Conservation (phyloP, 2,888 invertebrate species). For the Aplocera efformata region DNA sequence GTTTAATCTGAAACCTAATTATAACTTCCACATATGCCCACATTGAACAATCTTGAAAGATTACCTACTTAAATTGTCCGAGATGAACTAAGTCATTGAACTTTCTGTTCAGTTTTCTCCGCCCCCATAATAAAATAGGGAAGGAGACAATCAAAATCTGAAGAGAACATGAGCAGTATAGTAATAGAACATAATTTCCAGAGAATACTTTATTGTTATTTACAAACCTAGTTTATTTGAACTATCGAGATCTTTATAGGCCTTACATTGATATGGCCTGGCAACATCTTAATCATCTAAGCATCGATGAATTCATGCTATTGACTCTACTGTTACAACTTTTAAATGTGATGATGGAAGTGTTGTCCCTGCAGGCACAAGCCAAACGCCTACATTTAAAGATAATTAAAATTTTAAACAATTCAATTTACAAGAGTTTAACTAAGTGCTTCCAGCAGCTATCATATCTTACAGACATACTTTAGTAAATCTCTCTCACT, state of each 20-base stretch:
- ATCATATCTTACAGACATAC: conserved; percentile 28
- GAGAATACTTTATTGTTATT: conserved; percentile 33
- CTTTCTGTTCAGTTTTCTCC: no score
- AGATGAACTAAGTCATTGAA: no score
- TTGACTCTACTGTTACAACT: conserved; percentile 18
- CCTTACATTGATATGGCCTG: conserved; percentile 23
- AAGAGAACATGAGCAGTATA: not conserved
- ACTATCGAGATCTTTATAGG: conserved; percentile 33
- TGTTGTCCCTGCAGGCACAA: conserved; percentile 22
- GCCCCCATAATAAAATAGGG: no score
- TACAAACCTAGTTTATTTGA: conserved; percentile 33
- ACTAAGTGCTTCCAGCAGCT: conserved; percentile 30
- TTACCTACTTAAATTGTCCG: no score
- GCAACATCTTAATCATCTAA: conserved; percentile 19
- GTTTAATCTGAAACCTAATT: no score
- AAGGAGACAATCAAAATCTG: no score
- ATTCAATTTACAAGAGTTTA: conserved; percentile 35
- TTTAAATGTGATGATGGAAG: conserved; percentile 14
- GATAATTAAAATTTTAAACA: conserved; percentile 31
- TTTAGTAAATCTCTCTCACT: conserved; percentile 34
- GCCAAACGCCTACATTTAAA: conserved; percentile 27
- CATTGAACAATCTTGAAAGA: no score
- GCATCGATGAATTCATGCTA: conserved; percentile 20
- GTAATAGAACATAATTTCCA: conserved; percentile 23
- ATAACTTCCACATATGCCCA: no score